Evolutionary conservation across 2,797 vertebrate genomes (phyloP).

Genomic region (Erpetoichthys calabaricus): DNA sequence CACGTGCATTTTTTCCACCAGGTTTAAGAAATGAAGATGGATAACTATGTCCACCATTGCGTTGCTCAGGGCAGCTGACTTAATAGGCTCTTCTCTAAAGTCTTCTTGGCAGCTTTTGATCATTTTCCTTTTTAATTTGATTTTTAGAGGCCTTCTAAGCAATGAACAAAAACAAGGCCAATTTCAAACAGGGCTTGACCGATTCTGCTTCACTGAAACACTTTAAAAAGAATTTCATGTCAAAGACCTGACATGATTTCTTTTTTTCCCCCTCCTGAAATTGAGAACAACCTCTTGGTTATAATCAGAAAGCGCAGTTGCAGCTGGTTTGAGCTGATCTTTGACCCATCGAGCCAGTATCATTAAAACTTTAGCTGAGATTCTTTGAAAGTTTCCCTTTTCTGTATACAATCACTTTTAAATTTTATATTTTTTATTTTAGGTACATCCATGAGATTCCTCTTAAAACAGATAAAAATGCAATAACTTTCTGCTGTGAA

Average conservation of each 20-base stretch:
- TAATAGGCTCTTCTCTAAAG: neutral
- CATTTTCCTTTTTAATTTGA: neutral
- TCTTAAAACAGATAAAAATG: slow-evolving; percentile 74
- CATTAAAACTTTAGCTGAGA: slow-evolving; percentile 11
- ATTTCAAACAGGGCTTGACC: too few species aligned
- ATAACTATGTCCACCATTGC: neutral
- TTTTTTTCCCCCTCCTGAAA: too few species aligned
- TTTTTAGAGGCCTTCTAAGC: neutral
- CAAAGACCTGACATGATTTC: too few species aligned
- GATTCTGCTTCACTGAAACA: too few species aligned
- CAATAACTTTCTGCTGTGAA: slow-evolving; percentile 62
- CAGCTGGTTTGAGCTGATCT: slow-evolving; percentile 1
- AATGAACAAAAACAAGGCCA: too few species aligned
- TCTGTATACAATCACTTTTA: slow-evolving; percentile 22
- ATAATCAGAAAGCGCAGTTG: slow-evolving; percentile 5
- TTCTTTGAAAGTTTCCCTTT: slow-evolving; percentile 10
- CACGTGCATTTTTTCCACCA: neutral
- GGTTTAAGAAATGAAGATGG: neutral
- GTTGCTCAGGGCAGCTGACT: neutral
- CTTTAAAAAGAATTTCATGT: too few species aligned
- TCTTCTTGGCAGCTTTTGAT: neutral
- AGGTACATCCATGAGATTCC: slow-evolving; percentile 34
- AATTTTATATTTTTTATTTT: slow-evolving; percentile 21
- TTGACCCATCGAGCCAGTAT: neutral
- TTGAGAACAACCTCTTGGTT: neutral